Evolutionary conservation across 2,888 invertebrate species (phyloP).

Genomic region (Galerucella nymphaeae): DNA sequence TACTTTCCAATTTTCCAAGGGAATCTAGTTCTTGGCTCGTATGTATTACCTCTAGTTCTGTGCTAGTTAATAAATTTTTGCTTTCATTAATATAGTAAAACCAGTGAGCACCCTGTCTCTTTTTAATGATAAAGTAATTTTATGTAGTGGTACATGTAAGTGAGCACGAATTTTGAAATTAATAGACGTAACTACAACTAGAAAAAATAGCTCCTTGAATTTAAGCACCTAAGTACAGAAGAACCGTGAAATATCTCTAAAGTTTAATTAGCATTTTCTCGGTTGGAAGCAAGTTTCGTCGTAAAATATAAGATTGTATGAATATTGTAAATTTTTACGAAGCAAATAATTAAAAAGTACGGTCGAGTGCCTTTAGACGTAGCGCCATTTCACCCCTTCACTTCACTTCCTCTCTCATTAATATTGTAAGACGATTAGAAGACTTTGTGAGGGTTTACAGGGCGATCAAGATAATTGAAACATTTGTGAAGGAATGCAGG

Average conservation of each 20-base stretch:
- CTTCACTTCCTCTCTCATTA: slow-evolving; percentile 37
- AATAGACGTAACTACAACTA: no score
- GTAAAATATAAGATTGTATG: slow-evolving; percentile 51
- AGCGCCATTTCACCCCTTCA: slow-evolving; percentile 39
- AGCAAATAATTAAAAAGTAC: slow-evolving; percentile 45
- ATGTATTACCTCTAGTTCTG: no score
- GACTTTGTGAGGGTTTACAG: slow-evolving; percentile 22
- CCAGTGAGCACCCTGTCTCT: no score
- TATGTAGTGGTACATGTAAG: no score
- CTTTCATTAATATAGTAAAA: no score
- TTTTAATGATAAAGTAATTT: no score
- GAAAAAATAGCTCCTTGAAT: background rate
- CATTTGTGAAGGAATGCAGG: slow-evolving; percentile 10
- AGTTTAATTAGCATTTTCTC: slow-evolving; percentile 53
- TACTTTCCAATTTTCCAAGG: no score
- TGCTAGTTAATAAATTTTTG: no score
- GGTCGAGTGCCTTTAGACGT: slow-evolving; percentile 42
- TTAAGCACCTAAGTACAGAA: slow-evolving; percentile 30
- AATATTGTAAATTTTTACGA: slow-evolving; percentile 50
- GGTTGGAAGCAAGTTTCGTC: slow-evolving; percentile 40
- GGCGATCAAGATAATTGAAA: slow-evolving; percentile 37
- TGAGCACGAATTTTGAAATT: no score
- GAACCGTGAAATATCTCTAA: slow-evolving; percentile 48
- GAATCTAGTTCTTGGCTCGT: no score
- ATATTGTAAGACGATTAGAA: slow-evolving; percentile 46